A percentile compares a stretch with the other conserved stretches of the same genome.
Conservation (phyloP, 2,113 vertebrate genomes). For the Istiophorus platypterus region DNA sequence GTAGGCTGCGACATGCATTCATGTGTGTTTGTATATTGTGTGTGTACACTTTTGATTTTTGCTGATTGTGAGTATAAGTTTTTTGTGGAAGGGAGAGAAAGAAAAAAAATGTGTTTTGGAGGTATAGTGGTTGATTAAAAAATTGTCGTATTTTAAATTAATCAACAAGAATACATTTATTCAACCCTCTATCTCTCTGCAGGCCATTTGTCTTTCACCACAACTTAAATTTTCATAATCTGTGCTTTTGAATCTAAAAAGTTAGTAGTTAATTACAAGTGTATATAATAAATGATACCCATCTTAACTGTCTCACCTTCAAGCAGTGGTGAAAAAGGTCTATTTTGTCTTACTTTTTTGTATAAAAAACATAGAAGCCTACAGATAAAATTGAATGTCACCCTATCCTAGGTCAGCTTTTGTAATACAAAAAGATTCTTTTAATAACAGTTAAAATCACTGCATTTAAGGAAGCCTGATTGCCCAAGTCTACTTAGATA, state of each 20-base stretch:
- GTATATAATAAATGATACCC: neutral
- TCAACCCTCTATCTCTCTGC: constrained; percentile 12
- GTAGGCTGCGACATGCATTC: neutral
- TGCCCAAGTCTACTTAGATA: neutral
- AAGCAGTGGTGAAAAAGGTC: neutral
- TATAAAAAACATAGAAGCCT: neutral
- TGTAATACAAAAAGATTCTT: neutral
- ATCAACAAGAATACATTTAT: constrained; percentile 5
- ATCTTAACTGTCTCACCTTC: neutral
- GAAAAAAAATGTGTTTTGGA: neutral
- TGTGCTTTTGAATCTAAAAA: neutral
- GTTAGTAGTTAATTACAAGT: neutral
- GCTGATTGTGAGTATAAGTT: neutral
- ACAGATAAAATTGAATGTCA: neutral
- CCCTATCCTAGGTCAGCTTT: neutral
- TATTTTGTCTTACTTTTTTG: neutral
- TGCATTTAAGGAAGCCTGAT: too few relatives aligned
- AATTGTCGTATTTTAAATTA: constrained; percentile 11
- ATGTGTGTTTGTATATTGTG: neutral
- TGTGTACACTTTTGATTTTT: neutral
- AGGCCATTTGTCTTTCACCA: neutral
- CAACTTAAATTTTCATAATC: neutral
- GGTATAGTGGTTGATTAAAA: neutral
- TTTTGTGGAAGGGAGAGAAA: neutral
- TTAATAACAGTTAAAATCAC: neutral